These are phyloP conservation scores for Burhinus bistriatus DNA, from an alignment of 2,113 vertebrate species.

Conservation along the genomic window DNA sequence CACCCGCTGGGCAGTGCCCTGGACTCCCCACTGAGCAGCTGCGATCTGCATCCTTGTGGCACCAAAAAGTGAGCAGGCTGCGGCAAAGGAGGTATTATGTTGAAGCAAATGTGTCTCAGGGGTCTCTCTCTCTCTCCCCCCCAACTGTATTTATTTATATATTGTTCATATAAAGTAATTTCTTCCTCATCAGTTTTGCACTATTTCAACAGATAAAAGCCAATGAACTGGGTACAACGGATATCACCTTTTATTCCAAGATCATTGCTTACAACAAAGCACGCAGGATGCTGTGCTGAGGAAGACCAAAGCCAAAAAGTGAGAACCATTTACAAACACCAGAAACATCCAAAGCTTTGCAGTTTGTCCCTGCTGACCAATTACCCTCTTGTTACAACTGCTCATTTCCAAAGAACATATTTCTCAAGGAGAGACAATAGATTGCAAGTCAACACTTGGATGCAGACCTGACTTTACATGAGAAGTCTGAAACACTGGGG, in stretches of 20 bases:
- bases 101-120: not conserved
- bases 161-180: not conserved
- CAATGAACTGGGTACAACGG: rapidly evolving
- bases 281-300: rapidly evolving
- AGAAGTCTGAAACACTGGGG: not conserved
- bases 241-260: not conserved
- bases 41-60: not conserved
- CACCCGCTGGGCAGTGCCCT: too few relatives aligned
- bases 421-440: rapidly evolving
- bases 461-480: not conserved
- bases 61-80: not conserved
- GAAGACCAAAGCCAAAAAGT: not conserved
- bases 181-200: not conserved
- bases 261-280: not conserved
- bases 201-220: not conserved
- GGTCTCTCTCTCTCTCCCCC: not conserved
- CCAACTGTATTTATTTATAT: not conserved
- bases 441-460: rapidly evolving
- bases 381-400: not conserved
- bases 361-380: rapidly evolving
- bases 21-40: rapidly evolving
- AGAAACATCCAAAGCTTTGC: rapidly evolving
- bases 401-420: rapidly evolving
- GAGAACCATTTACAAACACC: rapidly evolving
- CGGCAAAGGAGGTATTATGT: not conserved